Conservation (phyloP, 1,140 invertebrate genomes). For the Aphis gossypii region DNA sequence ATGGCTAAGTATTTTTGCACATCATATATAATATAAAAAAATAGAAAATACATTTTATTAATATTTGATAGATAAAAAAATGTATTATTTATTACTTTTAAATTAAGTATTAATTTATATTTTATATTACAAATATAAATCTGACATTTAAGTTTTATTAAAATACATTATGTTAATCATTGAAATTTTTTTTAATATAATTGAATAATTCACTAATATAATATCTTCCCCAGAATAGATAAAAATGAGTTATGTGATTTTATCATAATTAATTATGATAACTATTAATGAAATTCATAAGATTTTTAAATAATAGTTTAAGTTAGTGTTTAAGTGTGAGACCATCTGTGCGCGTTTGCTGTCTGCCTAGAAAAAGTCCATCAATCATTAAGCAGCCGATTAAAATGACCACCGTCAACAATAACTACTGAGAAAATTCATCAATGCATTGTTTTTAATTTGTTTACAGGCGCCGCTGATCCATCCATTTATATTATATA, state of each 20-base stretch:
- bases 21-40: not conserved
- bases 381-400: slow-evolving; percentile 42
- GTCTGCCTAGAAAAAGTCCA: slow-evolving; percentile 38
- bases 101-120: not conserved
- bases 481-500: slow-evolving; percentile 57
- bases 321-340: slow-evolving; percentile 10
- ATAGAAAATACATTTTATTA: not conserved
- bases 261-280: not conserved
- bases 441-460: slow-evolving; percentile 56
- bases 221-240: not conserved
- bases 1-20: not conserved
- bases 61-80: not conserved
- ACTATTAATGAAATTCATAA: too few species aligned
- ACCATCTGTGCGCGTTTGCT: slow-evolving; percentile 41
- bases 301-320: not conserved
- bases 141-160: not conserved
- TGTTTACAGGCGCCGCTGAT: slow-evolving; percentile 57
- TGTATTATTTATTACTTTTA: not conserved
- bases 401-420: slow-evolving; percentile 49
- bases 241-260: too few species aligned
- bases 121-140: not conserved
- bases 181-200: not conserved
- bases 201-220: not conserved
- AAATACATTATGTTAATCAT: not conserved
- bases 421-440: slow-evolving; percentile 55